These are phyloP conservation scores for Ptychadena robeensis DNA, from an alignment of 2,797 vertebrate genomes.

Conservation along the genomic window DNA sequence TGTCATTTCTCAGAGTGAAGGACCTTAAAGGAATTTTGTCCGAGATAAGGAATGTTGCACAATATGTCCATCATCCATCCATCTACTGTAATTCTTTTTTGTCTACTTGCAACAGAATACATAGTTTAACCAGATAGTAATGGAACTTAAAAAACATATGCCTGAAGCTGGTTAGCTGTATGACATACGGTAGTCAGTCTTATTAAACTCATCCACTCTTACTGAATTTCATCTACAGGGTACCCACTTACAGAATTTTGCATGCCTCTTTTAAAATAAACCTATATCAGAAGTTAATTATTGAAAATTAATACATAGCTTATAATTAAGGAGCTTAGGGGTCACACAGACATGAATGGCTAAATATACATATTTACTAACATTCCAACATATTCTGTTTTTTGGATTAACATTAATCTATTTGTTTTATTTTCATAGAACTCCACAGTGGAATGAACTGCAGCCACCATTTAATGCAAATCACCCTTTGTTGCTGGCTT, in stretches of 20 bases:
- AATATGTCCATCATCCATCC: not conserved
- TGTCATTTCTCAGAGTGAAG: constrained; percentile 72
- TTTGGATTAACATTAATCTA: not conserved
- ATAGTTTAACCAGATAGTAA: not conserved
- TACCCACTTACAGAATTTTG: too few relatives aligned
- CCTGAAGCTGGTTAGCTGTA: too few relatives aligned
- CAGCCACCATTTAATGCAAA: constrained; percentile 95
- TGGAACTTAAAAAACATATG: not conserved
- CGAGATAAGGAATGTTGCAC: constrained; percentile 64
- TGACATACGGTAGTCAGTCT: too few relatives aligned
- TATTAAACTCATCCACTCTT: too few relatives aligned
- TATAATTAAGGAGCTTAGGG: too few relatives aligned
- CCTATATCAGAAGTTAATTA: too few relatives aligned
- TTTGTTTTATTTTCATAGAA: constrained; percentile 77
- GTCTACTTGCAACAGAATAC: not conserved
- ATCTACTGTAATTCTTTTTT: not conserved
- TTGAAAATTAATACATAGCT: too few relatives aligned
- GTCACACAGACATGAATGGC: too few relatives aligned
- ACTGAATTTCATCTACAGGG: too few relatives aligned
- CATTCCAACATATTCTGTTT: too few relatives aligned
- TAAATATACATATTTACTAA: too few relatives aligned
- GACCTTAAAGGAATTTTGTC: constrained; percentile 72
- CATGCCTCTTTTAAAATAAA: too few relatives aligned
- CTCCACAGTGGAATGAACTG: constrained; percentile 96
- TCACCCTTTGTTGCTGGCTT: constrained; percentile 91